Base-by-base conservation (phyloP, 2,113 vertebrate genomes). In the Zingel zingel region DNA sequence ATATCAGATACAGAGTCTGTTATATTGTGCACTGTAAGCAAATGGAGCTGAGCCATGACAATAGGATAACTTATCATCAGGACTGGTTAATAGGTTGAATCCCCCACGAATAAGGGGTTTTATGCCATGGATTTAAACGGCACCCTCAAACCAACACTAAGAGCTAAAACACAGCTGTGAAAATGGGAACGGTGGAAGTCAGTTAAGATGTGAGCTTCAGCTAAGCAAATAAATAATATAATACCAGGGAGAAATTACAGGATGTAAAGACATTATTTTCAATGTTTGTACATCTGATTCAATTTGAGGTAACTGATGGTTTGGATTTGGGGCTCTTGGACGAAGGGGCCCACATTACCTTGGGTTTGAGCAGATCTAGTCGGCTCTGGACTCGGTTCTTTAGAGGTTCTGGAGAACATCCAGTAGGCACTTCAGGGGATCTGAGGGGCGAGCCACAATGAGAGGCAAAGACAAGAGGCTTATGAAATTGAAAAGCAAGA, bases 321-420 rank as follows among this genome's bases (percentile, higher is more conserved):
- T 90, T 79, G 72, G 90, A 86, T 86, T 78, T 66, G 72, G 75
- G 74, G 65, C 80, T 87, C 48, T 74, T 33, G 82, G 83, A 81
- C 11, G 47, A 50, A 77, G 86, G 81, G 75, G 77, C 79, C 80
- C 56, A 69, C 14, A 30, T 82, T 97, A 99, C 98, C 98, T 98
- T 97, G 50, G 82, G 82, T 84, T 95, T 94, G 80, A 95, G 94
- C 86, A 94, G 94, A 88, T 95, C 91, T 69, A 90, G 53, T 50
- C 88, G 93, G 72, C 94, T 95, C 83, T 91, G 92, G 91, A 97
- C 72, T 51, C 96, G 94, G 77, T 95, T 95, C 88, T 87, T 94
- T 30, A 98, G 94, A 79, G 97, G 91, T 91, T 97, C 96, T 84
- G 96, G 93, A 83, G 93, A 96, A 75, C 91, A 92, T 85, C 94